Evolutionary conservation across 2,113 vertebrate genomes (phyloP).

Genomic region (Pavo muticus): DNA sequence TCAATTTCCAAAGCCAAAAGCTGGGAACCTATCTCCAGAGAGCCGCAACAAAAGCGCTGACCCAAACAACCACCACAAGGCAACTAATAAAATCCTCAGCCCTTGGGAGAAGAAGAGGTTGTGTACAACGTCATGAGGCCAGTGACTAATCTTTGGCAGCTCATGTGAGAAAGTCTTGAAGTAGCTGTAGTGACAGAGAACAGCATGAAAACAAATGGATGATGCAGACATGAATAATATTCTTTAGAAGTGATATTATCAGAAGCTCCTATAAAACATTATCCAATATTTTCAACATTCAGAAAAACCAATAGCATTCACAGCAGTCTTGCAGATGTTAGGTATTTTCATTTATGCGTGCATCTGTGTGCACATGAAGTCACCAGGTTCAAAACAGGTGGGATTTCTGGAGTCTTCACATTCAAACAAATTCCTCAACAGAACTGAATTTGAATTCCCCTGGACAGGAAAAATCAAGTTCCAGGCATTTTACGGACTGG

Average conservation of each 20-base stretch:
- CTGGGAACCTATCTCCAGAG: conserved; percentile 20
- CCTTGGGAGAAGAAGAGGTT: conserved; percentile 2
- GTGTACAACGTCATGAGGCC: neutral
- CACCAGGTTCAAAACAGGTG: neutral
- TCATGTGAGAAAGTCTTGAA: conserved; percentile 62
- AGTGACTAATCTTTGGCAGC: conserved; percentile 67
- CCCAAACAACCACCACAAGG: conserved; percentile 6
- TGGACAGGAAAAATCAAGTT: neutral
- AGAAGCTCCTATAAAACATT: conserved; percentile 31
- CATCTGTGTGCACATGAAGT: neutral
- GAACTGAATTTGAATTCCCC: neutral
- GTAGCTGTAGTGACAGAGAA: conserved; percentile 44
- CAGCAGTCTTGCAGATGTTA: conserved; percentile 5
- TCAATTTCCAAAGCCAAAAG: conserved; percentile 23
- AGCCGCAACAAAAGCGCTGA: conserved; percentile 44
- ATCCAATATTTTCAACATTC: neutral
- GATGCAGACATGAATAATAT: conserved; percentile 34
- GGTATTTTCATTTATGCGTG: neutral
- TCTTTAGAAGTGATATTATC: conserved; percentile 43
- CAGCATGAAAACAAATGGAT: conserved; percentile 67
- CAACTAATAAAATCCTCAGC: conserved; percentile 22
- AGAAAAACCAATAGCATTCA: neutral
- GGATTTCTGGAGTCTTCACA: neutral
- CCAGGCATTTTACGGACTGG: neutral
- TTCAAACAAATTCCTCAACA: neutral